phyloP scores from a whole-genome alignment of 1,140 invertebrate genomes.

The Hyles euphorbiae region DNA sequence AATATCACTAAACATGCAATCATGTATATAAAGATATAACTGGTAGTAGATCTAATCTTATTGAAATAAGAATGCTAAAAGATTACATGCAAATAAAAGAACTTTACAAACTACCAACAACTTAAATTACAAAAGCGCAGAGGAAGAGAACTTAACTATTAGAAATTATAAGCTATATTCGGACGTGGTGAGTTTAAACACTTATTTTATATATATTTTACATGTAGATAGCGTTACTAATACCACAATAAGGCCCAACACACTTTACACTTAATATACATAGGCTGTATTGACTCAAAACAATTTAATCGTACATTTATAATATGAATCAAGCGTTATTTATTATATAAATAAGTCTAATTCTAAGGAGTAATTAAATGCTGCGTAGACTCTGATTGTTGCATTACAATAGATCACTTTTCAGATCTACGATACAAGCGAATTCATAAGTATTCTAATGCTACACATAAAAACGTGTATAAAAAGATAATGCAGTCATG shows the following conservation, averaged over 20 bases:
- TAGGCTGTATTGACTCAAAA: constrained; percentile 14
- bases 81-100: no score
- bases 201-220: constrained; percentile 23
- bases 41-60: no score
- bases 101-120: no score
- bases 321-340: constrained; percentile 13
- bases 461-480: no score
- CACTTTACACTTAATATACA: constrained; percentile 3
- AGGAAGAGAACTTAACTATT: not conserved
- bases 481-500: no score
- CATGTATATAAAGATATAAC: no score
- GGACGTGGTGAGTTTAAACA: constrained; percentile 71
- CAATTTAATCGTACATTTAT: constrained; percentile 5
- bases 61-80: no score
- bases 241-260: constrained; percentile 37
- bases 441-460: no score
- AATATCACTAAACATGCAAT: no score
- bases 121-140: not conserved
- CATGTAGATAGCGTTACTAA: constrained; percentile 24
- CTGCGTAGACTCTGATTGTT: not conserved
- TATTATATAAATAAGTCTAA: constrained; percentile 10
- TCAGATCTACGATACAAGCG: no score
- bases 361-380: constrained; percentile 3
- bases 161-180: constrained; percentile 11
- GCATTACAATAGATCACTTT: no score